Evolutionary conservation across 2,888 invertebrate species (phyloP), one percentile per base, ranked within the genome.

Genomic region (Tachina fera): DNA sequence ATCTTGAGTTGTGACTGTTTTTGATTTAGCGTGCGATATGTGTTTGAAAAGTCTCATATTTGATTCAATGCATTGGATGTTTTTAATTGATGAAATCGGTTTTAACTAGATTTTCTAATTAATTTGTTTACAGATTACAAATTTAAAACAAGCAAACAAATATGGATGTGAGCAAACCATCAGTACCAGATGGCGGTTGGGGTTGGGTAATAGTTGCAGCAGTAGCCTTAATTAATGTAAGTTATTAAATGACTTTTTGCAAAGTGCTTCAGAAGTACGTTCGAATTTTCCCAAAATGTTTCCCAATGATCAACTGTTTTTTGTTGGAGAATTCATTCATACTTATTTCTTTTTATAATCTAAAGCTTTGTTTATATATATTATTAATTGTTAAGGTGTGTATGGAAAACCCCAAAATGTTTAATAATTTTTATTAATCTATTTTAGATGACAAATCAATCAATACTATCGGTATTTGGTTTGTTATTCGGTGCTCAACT

Each of bases 181-280:
- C 86, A 41, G 88, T 90, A 19, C 96, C 96, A 0, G 95, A 96
- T 90, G 96, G 96, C 51, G 96, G 96, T 0, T 96, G 95, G 95
- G 96, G 96, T 0, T 96, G 96, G 96, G 93, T 96, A 92, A 94
- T 96, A 2, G 93, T 96, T 8, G 90, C 95, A 70, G 96, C 96
- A 58, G 94, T 95, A 39, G 95, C 95, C 61, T 87, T 95, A 13
- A 94, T 94, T 83, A 96, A 96, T 92, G 96, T 96, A 93, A 94
- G 94, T 94, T 89, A 9, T 10, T 9, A 63, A 61, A 51, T 63
- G 8, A 13, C 6, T 31, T 14, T 3, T 13, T 58, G 13, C 22
- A 22, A 3, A 31, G 5, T 22, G 3, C 4, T 56, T 56, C 31
- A 56, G 22, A 3, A 22, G 8, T 10, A 10, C 0, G 5, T 31